A percentile compares a stretch with the other conserved stretches of the same genome.
phyloP scores from a whole-genome alignment of 2,113 vertebrate species.

The Psettodes erumei region DNA sequence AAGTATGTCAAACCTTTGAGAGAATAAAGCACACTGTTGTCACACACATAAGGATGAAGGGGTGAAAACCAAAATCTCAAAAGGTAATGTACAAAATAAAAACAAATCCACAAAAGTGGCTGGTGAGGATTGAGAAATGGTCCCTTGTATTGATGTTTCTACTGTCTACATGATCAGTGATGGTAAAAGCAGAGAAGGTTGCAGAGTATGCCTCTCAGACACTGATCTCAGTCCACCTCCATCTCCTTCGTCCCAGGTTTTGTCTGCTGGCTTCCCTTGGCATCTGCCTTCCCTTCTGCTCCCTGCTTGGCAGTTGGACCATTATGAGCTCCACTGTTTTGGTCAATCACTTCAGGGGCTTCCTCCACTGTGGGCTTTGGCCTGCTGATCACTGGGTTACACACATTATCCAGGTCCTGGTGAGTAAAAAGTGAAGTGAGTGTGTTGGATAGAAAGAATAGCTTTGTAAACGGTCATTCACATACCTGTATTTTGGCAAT shows the following conservation, averaged over 20 bases:
- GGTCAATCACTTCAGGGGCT: conserved; percentile 82
- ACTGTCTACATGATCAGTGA: conserved; percentile 49
- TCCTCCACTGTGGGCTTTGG: conserved; percentile 89
- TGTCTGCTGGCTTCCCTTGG: conserved; percentile 83
- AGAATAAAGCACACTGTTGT: conserved; percentile 62
- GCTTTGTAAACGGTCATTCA: neutral
- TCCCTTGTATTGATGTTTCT: conserved; percentile 62
- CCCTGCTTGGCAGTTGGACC: conserved; percentile 86
- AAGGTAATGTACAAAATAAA: conserved; percentile 60
- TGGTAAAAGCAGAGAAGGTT: conserved; percentile 54
- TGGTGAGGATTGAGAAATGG: conserved; percentile 62
- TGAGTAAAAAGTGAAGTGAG: neutral
- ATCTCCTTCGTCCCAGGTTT: conserved; percentile 88
- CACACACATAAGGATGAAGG: conserved; percentile 64
- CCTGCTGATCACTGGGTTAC: conserved; percentile 88
- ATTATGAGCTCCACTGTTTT: conserved; percentile 84
- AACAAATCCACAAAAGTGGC: conserved; percentile 56
- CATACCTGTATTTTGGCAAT: conserved; percentile 90
- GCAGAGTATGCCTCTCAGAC: conserved; percentile 21
- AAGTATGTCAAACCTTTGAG: conserved; percentile 56
- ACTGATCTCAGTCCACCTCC: conserved; percentile 90
- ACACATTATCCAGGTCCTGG: conserved; percentile 91
- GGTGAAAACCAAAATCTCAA: conserved; percentile 51
- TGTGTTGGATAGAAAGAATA: neutral
- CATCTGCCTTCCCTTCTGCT: conserved; percentile 82